A percentile compares a stretch with the other conserved stretches of the same genome.
Evolutionary conservation across 2,888 invertebrate species (phyloP).

Genomic region (Eustalomyia histrio): DNA sequence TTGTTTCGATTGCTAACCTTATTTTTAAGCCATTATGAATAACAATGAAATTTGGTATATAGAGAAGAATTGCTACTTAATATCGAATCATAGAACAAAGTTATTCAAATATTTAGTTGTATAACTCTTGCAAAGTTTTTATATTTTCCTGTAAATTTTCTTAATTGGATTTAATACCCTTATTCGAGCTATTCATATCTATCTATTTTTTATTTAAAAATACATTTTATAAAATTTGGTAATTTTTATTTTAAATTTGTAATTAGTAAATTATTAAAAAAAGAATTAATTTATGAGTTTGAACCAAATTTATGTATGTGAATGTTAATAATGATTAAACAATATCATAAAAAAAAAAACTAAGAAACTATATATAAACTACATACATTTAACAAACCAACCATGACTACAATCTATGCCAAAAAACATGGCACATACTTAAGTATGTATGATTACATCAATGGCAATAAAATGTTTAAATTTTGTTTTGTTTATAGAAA

Average conservation of each 20-base stretch:
- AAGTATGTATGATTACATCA: conserved; percentile 39
- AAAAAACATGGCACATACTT: conserved; percentile 28
- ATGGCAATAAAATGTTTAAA: conserved; percentile 27
- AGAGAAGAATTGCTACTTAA: too few relatives aligned
- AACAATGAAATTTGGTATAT: too few relatives aligned
- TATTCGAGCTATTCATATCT: too few relatives aligned
- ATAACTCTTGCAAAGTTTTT: too few relatives aligned
- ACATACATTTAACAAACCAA: conserved; percentile 32
- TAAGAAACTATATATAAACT: background rate
- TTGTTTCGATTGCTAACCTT: too few relatives aligned
- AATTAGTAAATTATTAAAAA: conserved; percentile 50
- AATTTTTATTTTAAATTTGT: conserved; percentile 4
- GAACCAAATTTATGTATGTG: background rate
- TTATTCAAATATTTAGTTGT: too few relatives aligned
- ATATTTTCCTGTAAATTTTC: too few relatives aligned
- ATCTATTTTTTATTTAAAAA: background rate
- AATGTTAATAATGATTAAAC: background rate
- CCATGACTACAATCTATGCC: conserved; percentile 57
- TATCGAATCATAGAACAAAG: too few relatives aligned
- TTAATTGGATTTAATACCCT: too few relatives aligned
- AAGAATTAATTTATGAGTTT: conserved; percentile 31
- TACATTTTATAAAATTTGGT: background rate
- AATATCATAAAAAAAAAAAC: background rate
- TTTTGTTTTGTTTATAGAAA: conserved; percentile 3
- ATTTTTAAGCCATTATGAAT: too few relatives aligned